Evolutionary conservation across 2,113 vertebrate species (phyloP), one percentile per base, ranked within the genome.

Genomic region (Nibea albiflora): DNA sequence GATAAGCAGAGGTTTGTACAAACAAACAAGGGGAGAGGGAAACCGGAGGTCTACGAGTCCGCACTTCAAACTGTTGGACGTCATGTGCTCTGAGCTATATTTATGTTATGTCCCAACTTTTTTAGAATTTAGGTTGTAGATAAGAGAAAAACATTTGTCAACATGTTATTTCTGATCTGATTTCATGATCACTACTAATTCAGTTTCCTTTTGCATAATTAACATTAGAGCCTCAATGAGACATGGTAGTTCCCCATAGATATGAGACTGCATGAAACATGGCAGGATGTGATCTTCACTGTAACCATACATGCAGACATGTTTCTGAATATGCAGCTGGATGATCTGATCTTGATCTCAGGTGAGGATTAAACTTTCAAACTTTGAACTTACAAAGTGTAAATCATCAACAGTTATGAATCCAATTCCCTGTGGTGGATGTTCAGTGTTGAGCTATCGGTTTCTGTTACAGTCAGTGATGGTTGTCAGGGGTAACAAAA

Each of bases 401-500:
- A 52, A 81, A 72, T 20, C 15, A 72, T 17, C 15, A 84, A 14
- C 20, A 42, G 46, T 52, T 62, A 35, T 22, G 15, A 44, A 26
- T n/a, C 26, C 50, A 11, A 11, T 57, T 64, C 52, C n/a, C 50
- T 64, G 11, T 49, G 8, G 39, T 17, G 50, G 62, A 5, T 1
- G 44, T 61, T 70, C 28, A 28, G 19, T 26, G 60, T 54, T 44
- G 31, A 75, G 70, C 52, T 73, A 65, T 47, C 16, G 19, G 63
- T 12, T 42, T 42, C 35, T 54, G 54, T 80, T 62, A 53, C 64
- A 52, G 47, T 64, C 62, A 49, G 4, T 4, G 67, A 71, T 39
- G 44, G 72, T 66, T 81, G 83, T 81, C 76, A 17, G 11, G 14
- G 20, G 11, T 9, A 35, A 73, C 64, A 52, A 39, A 39, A 61